Evolutionary conservation across 2,888 invertebrate genomes (phyloP).

Genomic region (Sipha maydis): DNA sequence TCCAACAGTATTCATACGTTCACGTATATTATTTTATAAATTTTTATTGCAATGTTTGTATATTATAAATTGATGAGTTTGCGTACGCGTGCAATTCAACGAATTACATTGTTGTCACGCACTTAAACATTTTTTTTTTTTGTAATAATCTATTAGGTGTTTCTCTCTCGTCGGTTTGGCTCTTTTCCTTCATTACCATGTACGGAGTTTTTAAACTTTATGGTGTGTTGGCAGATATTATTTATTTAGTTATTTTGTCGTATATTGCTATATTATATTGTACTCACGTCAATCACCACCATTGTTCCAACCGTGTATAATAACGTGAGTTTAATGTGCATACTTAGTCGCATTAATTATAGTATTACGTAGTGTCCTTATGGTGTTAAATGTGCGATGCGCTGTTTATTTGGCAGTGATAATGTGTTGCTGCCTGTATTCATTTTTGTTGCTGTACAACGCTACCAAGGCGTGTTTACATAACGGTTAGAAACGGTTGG

Average conservation of each 20-base stretch:
- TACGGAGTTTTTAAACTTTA: not conserved
- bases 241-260: not conserved
- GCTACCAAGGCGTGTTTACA: conserved; percentile 19
- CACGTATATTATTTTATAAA: not conserved
- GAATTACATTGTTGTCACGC: not conserved
- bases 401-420: not conserved
- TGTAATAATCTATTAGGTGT: no score
- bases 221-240: not conserved
- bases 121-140: not conserved
- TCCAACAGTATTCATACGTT: not conserved
- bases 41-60: not conserved
- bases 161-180: not conserved
- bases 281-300: not conserved
- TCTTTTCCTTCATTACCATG: not conserved
- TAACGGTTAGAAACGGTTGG: conserved; percentile 44
- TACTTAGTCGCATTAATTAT: not conserved
- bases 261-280: not conserved
- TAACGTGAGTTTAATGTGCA: no score
- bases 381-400: not conserved
- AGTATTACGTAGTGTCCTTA: not conserved
- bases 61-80: not conserved
- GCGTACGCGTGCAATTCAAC: not conserved
- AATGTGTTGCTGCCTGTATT: not conserved
- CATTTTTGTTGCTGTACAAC: not conserved
- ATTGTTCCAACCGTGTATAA: not conserved